These are phyloP conservation scores for Nysson spinosus DNA, from an alignment of 2,888 invertebrate species.

Conservation along the genomic window DNA sequence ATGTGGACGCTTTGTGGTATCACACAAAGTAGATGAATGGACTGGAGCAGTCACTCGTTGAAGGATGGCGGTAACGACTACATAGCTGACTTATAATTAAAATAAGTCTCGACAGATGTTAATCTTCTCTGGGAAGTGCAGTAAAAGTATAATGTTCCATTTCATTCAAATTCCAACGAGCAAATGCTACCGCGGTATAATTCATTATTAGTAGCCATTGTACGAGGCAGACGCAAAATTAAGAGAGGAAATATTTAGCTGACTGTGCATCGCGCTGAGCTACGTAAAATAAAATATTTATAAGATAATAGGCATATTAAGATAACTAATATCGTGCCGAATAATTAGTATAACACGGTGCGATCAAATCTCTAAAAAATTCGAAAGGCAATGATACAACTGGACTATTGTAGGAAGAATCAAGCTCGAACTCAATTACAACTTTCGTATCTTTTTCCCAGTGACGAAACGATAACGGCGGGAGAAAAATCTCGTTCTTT, in stretches of 20 bases:
- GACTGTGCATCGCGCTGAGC: too few relatives aligned
- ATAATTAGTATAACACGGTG: slow-evolving; percentile 2
- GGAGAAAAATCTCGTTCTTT: slow-evolving; percentile 30
- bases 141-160: neutral
- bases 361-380: slow-evolving; percentile 14
- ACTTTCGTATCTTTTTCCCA: slow-evolving; percentile 26
- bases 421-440: slow-evolving; percentile 36
- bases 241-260: too few relatives aligned
- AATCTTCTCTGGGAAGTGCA: slow-evolving; percentile 1
- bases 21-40: slow-evolving; percentile 8
- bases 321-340: too few relatives aligned
- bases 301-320: too few relatives aligned
- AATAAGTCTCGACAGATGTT: slow-evolving; percentile 2
- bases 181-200: too few relatives aligned
- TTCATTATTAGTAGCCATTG: too few relatives aligned
- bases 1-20: slow-evolving; percentile 6
- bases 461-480: slow-evolving; percentile 32
- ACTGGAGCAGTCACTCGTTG: slow-evolving; percentile 10
- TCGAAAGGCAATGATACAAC: slow-evolving; percentile 5
- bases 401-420: slow-evolving; percentile 32
- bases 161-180: too few relatives aligned
- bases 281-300: too few relatives aligned
- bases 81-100: slow-evolving; percentile 6
- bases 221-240: too few relatives aligned
- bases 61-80: too few relatives aligned